A percentile compares a stretch with the other conserved stretches of the same genome.
phyloP scores from a whole-genome alignment of 1,140 invertebrate species.

The Littorina saxatilis region DNA sequence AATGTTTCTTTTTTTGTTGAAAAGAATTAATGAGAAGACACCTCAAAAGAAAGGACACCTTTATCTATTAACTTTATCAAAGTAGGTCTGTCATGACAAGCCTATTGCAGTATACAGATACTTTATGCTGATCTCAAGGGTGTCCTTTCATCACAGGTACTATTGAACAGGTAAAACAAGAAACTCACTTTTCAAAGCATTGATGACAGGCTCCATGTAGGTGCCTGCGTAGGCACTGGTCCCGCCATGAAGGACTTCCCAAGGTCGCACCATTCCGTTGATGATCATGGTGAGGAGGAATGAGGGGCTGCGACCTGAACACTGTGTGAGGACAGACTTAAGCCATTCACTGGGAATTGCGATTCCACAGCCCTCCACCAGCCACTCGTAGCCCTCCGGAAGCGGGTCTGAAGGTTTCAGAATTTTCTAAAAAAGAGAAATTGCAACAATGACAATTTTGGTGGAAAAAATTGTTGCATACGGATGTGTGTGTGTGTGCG shows the following conservation, averaged over 20 bases:
- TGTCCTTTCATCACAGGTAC: too few species aligned
- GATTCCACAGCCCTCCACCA: conserved; percentile 25
- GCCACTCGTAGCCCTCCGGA: conserved; percentile 34
- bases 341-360: conserved; percentile 26
- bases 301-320: conserved; percentile 16
- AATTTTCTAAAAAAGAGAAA: conserved; percentile 27
- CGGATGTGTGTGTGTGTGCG: background rate
- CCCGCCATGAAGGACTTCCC: conserved; percentile 34
- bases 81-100: too few species aligned
- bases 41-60: too few species aligned
- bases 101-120: too few species aligned
- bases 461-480: background rate
- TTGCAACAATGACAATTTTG: background rate
- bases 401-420: background rate
- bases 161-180: too few species aligned
- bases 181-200: conserved; percentile 36
- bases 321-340: background rate
- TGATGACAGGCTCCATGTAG: conserved; percentile 34
- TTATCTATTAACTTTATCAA: too few species aligned
- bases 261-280: conserved; percentile 32
- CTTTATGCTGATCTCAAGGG: too few species aligned
- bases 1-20: too few species aligned
- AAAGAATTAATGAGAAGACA: too few species aligned
- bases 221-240: conserved; percentile 34
- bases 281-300: conserved; percentile 25